phyloP scores from a whole-genome alignment of 2,797 vertebrate species.

The Prionace glauca region DNA sequence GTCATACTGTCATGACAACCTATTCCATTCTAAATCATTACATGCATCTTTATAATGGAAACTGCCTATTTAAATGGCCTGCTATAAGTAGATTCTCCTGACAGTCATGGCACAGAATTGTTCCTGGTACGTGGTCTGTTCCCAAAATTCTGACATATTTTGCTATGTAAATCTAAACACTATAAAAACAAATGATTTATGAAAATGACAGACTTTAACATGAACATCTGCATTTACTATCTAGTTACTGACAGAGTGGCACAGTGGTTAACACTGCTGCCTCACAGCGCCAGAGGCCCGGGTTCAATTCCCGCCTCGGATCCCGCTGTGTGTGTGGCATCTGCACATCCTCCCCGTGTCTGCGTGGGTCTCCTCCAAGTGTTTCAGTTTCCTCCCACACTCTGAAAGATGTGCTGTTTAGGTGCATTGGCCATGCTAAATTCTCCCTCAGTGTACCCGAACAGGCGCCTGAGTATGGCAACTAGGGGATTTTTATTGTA shows the following conservation, averaged over 20 bases:
- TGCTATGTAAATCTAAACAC: background rate
- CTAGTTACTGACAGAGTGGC: background rate
- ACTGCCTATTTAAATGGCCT: background rate
- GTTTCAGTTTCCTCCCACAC: no score
- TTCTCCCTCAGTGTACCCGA: no score
- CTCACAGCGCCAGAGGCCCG: no score
- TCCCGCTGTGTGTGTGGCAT: no score
- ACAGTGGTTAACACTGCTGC: no score
- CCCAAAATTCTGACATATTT: background rate
- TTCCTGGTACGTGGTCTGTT: background rate
- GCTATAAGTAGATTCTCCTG: background rate
- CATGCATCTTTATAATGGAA: background rate
- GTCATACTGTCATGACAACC: background rate
- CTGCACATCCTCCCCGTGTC: no score
- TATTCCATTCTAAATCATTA: background rate
- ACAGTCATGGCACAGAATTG: background rate
- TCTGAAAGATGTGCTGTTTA: no score
- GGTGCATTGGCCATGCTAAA: no score
- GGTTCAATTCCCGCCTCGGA: no score
- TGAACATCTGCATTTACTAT: background rate
- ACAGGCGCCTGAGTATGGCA: no score
- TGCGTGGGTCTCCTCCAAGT: no score
- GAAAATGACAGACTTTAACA: background rate
- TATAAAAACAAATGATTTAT: background rate
- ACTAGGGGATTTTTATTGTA: no score